Conservation (phyloP, 2,888 invertebrate genomes). For the Rosalia funebris region DNA sequence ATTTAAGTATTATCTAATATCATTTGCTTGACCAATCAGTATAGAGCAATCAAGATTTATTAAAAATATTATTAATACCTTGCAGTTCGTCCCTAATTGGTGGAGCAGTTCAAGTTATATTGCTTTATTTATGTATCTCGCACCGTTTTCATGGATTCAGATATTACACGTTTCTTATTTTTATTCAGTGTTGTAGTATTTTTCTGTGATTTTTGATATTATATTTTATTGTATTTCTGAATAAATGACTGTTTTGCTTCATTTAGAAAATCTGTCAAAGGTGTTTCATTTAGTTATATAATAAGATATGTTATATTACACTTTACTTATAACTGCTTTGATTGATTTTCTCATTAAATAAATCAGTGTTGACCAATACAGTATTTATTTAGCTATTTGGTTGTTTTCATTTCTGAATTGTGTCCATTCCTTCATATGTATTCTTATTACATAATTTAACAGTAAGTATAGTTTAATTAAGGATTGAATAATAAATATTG, state of each 20-base stretch:
- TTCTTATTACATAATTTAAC: too few species aligned
- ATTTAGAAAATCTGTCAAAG: constrained; percentile 7
- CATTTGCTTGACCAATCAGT: constrained; percentile 22
- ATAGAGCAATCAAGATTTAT: constrained; percentile 6
- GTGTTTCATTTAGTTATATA: not conserved
- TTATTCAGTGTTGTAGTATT: constrained; percentile 24
- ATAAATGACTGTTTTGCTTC: constrained; percentile 15
- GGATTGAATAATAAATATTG: too few species aligned
- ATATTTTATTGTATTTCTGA: constrained; percentile 28
- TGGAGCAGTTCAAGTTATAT: constrained; percentile 30
- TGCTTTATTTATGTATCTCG: constrained; percentile 36
- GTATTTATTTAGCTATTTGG: not conserved
- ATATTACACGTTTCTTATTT: constrained; percentile 17
- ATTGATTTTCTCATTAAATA: constrained; percentile 9
- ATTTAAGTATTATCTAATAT: not conserved
- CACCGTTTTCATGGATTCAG: constrained; percentile 26
- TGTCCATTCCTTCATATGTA: too few species aligned
- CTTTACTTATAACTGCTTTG: not conserved
- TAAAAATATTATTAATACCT: constrained; percentile 28
- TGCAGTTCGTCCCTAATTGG: constrained; percentile 39
- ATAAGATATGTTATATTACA: not conserved
- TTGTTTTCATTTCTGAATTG: too few species aligned
- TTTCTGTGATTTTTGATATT: constrained; percentile 31
- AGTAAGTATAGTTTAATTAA: too few species aligned
- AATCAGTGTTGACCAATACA: constrained; percentile 13